Evolutionary conservation across 1,140 invertebrate genomes (phyloP), one percentile per base, ranked within the genome.

Genomic region (Polypedilum vanderplanki): DNA sequence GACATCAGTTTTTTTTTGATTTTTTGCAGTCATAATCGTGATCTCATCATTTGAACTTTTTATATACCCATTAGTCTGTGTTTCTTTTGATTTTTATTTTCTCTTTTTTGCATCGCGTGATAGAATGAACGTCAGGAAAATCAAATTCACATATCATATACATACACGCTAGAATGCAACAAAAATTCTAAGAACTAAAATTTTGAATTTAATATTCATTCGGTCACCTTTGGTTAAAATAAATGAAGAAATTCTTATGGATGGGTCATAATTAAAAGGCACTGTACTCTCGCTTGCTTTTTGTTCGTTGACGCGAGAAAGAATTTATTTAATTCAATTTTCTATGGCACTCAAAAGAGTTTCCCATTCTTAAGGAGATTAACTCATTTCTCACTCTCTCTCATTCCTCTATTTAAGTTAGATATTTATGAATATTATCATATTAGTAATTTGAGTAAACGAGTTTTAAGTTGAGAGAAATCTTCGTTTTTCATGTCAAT

Each of bases 181-280:
- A 15, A 57, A 33, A 33, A 33, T 33, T 33, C 24, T 33, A 33
- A n/a, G 46, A 57, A 57, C 15, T 57, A 57, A n/a, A 57, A 57
- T 15, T 0, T 57, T 57, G 12, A 57, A 57, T 33, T 33, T 33
- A 33, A 33, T 33, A 33, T n/a, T 57, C 46, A 57, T 57, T n/a
- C 46, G 46, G 46, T 57, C 46, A 57, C 46, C 46, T 57, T 57
- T 57, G 24, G 24, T 33, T 33, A 33, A 5, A 33, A 33, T 33
- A 57, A 57, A 57, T 57, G n/a, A 57, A 57, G 46, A 57, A 57
- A 57, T 57, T n/a, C n/a, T 57, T 57, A 46, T 57, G 15, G 12
- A 57, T 57, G 46, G 9, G 46, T 12, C 46, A 57, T 57, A 57
- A 57, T 57, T 57, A 57, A 15, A 57, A n/a, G n/a, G 46, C 12